A percentile compares a stretch with the other conserved stretches of the same genome.
Conservation (phyloP, 2,888 invertebrate genomes). For the Parnassius smintheus region DNA sequence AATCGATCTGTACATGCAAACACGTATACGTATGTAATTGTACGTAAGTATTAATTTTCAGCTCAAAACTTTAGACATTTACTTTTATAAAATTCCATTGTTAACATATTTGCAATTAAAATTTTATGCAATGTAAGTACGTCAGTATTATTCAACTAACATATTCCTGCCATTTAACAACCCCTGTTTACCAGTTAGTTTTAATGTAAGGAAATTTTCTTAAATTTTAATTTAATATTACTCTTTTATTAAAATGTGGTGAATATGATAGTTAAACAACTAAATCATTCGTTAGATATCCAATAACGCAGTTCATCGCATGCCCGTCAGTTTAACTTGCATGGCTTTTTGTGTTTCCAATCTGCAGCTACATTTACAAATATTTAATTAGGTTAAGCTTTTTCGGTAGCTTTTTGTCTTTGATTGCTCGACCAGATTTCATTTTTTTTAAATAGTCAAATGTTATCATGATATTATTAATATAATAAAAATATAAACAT, state of each 20-base stretch:
- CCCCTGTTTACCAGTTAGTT: background rate
- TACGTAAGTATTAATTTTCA: background rate
- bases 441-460: no score
- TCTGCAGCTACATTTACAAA: constrained; percentile 31
- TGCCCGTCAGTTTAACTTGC: constrained; percentile 49
- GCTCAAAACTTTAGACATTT: no score
- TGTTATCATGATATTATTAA: no score
- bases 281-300: constrained; percentile 28
- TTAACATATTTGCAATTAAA: background rate
- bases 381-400: background rate
- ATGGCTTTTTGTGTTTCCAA: constrained; percentile 42
- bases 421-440: no score
- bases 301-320: constrained; percentile 34
- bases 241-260: background rate
- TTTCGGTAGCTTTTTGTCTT: background rate
- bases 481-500: no score
- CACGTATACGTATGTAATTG: background rate
- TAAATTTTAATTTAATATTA: background rate
- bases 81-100: background rate
- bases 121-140: constrained; percentile 11
- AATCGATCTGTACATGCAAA: no score
- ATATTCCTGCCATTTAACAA: background rate
- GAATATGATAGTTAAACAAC: constrained; percentile 9
- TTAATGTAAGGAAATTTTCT: background rate
- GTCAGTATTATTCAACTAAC: constrained; percentile 7